A percentile compares a stretch with the other conserved stretches of the same genome.
These are phyloP conservation scores for Serripes groenlandicus DNA, from an alignment of 2,888 invertebrate species.

Conservation along the genomic window DNA sequence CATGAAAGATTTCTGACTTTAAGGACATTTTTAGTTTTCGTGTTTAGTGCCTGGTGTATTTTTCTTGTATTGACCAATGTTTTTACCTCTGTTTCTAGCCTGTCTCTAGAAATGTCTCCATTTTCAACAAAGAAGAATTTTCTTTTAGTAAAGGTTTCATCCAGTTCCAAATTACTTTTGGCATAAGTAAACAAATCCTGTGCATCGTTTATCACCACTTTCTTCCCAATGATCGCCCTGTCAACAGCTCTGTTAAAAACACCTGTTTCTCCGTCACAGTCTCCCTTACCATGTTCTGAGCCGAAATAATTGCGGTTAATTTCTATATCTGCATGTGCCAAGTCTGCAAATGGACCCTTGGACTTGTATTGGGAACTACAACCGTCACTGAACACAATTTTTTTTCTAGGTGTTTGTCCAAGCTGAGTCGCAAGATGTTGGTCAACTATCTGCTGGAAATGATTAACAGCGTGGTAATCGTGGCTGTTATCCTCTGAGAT, in stretches of 20 bases:
- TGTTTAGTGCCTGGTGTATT: constrained; percentile 36
- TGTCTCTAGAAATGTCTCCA: constrained; percentile 35
- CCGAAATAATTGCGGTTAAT: constrained; percentile 38
- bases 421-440: neutral
- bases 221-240: constrained; percentile 35
- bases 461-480: constrained; percentile 54
- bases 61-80: constrained; percentile 31
- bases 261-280: constrained; percentile 28
- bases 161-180: constrained; percentile 33
- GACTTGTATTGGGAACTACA: constrained; percentile 50
- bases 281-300: constrained; percentile 41
- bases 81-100: constrained; percentile 27
- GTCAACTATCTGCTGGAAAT: constrained; percentile 17
- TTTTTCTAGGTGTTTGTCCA: neutral
- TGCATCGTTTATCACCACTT: constrained; percentile 35
- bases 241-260: constrained; percentile 23
- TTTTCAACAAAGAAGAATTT: constrained; percentile 36
- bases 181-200: constrained; percentile 34
- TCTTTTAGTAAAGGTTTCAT: constrained; percentile 27
- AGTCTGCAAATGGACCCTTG: constrained; percentile 40
- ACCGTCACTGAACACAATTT: constrained; percentile 46
- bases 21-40: constrained; percentile 10
- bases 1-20: constrained; percentile 38
- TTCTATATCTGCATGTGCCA: neutral
- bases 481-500: constrained; percentile 53